Evolutionary conservation across 2,113 vertebrate species (phyloP), one percentile per base, ranked within the genome.

Genomic region (Trogon surrucura): DNA sequence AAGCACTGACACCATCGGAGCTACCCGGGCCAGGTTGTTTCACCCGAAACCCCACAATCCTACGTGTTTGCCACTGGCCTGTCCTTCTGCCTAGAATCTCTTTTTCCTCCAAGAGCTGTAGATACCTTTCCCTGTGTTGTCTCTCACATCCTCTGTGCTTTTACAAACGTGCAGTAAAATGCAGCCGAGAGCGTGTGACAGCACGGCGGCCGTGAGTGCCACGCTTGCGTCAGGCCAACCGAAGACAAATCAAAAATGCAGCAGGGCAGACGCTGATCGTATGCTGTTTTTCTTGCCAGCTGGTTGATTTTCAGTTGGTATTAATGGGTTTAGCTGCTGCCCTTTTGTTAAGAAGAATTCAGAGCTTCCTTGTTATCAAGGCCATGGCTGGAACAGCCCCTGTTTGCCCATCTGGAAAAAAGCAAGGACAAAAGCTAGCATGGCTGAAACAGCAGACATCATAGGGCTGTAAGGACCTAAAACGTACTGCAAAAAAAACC

Each of bases 311-410:
- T 85, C 30, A 53, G 88, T 50, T 82, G 82, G 67, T 80, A 44
- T 94, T 88, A 91, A 73, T 85, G 36, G 71, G 74, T 88, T 94
- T 90, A 94, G 88, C 66, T 79, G 74, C 71, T 75, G 85, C 58
- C 66, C 96, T 85, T 95, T 94, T 94, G 92, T 97, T 93, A 48
- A 85, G 92, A 88, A 87, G 81, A 74, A 96, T 74, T 93, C 84
- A 78, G 87, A 92, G 87, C 93, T 95, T 93, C 96, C 92, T 94
- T 60, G 85, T 94, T 90, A 88, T 36, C 36, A 4, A 67, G 90
- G 74, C 79, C 1, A 0, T 53, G 94, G 27, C 94, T 69, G 92
- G 82, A 88, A 85, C 80, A 88, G 94, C 58, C 79, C 3, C 1
- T 94, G 92, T 93, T 75, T 94, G 92, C 78, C 95, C 82, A 61